Base-by-base conservation (phyloP, 1,140 invertebrate species). In the Macrobrachium rosenbergii region DNA sequence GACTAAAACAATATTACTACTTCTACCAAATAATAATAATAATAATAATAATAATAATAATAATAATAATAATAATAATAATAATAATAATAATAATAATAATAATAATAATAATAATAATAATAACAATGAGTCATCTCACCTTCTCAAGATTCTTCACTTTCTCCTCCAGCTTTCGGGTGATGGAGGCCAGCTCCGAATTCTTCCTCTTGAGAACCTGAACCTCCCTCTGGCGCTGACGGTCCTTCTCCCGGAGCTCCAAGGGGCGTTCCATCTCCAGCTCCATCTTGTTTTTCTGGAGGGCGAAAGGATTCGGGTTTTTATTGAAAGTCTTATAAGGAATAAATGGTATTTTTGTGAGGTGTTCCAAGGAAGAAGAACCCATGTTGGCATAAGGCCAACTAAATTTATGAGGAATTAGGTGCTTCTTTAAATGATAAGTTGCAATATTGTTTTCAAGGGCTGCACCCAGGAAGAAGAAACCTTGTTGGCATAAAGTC, bases 101-200 rank as follows among this genome's bases (percentile, higher is more conserved):
- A n/a, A 63, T 63, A 63, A 63, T 63, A 63, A n/a, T 63, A 63
- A 63, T 16, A 63, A 63, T 16, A 63, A 63, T 16, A 63, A 63
- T 16, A 63, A 63, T 16, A 63, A 37, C n/a, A n/a, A n/a, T n/a
- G n/a, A 37, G 28, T 37, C 52, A 60, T n/a, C 89, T 16, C 73
- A 90, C 91, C 90, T 91, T 90, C 82, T 93, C 92, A 43, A 93
- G 88, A 89, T 90, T 90, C 90, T 92, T 92, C 7, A 92, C 91
- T 89, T 93, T 93, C 64, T 93, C 92, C 83, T 93, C 92, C 87
- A 93, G 89, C 78, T 92, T 91, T 69, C 91, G 91, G 21, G 92
- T 92, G 87, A 92, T 92, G 88, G 91, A 90, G 52, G 92, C 92
- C 60, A 93, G 91, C 69, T 93, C 92, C 5, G 91, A 91, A 91